Evolutionary conservation across 2,888 invertebrate species (phyloP).

Genomic region (Leptopilina syphax): DNA sequence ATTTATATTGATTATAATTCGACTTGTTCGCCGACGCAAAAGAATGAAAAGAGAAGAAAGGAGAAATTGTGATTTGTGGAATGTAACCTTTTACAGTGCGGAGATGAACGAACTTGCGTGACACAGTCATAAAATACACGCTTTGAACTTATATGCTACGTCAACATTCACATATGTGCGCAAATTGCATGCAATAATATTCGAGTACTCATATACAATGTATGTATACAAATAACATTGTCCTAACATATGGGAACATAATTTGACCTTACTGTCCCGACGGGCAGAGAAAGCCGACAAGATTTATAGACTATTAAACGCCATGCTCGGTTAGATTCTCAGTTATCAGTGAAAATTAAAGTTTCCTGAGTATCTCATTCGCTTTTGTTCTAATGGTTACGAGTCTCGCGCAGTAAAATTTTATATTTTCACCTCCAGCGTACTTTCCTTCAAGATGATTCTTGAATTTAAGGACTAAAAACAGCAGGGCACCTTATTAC

Average conservation of each 20-base stretch:
- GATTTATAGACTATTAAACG: constrained; percentile 43
- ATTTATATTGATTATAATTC: too few species aligned
- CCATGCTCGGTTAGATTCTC: constrained; percentile 42
- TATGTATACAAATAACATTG: constrained; percentile 43
- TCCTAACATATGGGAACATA: constrained; percentile 52
- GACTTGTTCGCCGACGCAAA: not conserved
- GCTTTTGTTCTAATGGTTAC: constrained; percentile 26
- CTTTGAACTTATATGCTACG: constrained; percentile 45
- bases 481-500: too few species aligned
- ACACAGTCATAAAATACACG: constrained; percentile 55
- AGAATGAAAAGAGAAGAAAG: not conserved
- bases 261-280: constrained; percentile 46
- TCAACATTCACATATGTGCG: constrained; percentile 29
- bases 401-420: constrained; percentile 16
- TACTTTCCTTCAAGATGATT: constrained; percentile 1
- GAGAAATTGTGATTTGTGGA: constrained; percentile 11
- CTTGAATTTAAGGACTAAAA: not conserved
- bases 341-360: constrained; percentile 35
- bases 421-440: not conserved
- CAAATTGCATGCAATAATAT: constrained; percentile 4
- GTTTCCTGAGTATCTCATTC: constrained; percentile 28
- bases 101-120: constrained; percentile 54
- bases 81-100: constrained; percentile 47
- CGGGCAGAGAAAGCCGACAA: constrained; percentile 37
- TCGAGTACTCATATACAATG: not conserved